Base-by-base conservation (phyloP, 2,888 invertebrate species). In the Dryococelus australis region DNA sequence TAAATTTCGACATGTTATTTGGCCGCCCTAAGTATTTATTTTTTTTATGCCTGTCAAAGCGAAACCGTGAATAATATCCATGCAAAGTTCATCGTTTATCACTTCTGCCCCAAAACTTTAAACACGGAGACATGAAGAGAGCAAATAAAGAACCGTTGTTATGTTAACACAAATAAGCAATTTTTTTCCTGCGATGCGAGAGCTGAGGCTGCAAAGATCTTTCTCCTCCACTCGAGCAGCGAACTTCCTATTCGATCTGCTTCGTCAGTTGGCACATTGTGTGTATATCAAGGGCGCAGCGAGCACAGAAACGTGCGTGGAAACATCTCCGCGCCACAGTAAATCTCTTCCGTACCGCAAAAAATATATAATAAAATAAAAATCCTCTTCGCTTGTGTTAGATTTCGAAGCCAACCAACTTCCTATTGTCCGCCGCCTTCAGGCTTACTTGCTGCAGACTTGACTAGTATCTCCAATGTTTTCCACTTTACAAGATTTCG, bases 171-270 rank as follows among this genome's bases (percentile, higher is more conserved):
- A 47, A 47, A 10, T 47, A 16, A 47, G 47, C 47, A 47, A 9
- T 65, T 65, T 65, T 8, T 65, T 65, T 65, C 65, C 65, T 65
- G 65, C 65, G 6, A 8, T 24, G 65, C 8, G 65, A 24, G 20
- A 16, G 65, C n/a, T 20, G 20, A 1, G 24, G 24, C 65, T n/a
- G 65, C 20, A 65, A 24, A n/a, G 20, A n/a, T 65, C 65, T 24
- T 24, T 24, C n/a, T 24, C 65, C 24, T 65, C 65, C 65, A 1
- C 65, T 65, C 65, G 24, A 16, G 8, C 65, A 65, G 8, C 65
- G 65, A 65, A 65, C 65, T 65, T n/a, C 65, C n/a, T 65, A 8
- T 65, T 65, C 65, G 65, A 65, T n/a, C 65, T 65, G n/a, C 65
- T 65, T 65, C 65, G 65, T 65, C 65, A 65, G 65, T 3, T 3